phyloP scores from a whole-genome alignment of 2,113 vertebrate genomes.

The Pseudopipra pipra region DNA sequence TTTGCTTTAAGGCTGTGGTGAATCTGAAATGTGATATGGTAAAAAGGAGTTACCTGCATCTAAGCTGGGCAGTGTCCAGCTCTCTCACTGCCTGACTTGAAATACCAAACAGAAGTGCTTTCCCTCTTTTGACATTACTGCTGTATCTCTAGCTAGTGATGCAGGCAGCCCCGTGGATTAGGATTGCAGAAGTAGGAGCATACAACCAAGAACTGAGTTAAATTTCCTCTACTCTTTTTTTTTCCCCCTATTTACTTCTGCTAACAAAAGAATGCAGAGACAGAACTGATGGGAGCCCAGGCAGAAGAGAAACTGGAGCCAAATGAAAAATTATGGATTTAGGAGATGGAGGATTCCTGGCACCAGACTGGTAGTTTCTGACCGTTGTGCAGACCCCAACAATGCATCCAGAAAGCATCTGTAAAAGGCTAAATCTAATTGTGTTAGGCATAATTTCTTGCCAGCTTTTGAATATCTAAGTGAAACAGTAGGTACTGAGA shows the following conservation, averaged over 20 bases:
- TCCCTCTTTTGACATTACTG: background rate
- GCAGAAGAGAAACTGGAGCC: background rate
- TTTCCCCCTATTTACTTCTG: background rate
- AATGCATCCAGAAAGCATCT: background rate
- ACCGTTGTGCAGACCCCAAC: background rate
- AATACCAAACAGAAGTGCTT: background rate
- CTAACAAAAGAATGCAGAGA: background rate
- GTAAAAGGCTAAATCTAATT: background rate
- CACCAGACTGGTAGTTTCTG: background rate
- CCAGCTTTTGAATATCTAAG: background rate
- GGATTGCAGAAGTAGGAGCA: background rate
- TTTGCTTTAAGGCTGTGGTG: background rate
- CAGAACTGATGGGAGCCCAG: background rate
- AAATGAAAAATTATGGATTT: background rate
- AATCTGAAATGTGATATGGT: background rate
- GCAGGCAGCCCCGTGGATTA: background rate
- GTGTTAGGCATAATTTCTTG: background rate
- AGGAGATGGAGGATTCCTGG: background rate
- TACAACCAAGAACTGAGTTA: background rate
- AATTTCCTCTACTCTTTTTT: background rate
- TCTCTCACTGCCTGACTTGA: background rate
- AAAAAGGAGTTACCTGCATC: background rate
- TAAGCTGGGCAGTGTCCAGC: rapidly evolving
- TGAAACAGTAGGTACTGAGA: background rate
- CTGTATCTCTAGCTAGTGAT: background rate